Evolutionary conservation across 1,140 invertebrate genomes (phyloP).

Genomic region (Rhopalosiphum maidis): DNA sequence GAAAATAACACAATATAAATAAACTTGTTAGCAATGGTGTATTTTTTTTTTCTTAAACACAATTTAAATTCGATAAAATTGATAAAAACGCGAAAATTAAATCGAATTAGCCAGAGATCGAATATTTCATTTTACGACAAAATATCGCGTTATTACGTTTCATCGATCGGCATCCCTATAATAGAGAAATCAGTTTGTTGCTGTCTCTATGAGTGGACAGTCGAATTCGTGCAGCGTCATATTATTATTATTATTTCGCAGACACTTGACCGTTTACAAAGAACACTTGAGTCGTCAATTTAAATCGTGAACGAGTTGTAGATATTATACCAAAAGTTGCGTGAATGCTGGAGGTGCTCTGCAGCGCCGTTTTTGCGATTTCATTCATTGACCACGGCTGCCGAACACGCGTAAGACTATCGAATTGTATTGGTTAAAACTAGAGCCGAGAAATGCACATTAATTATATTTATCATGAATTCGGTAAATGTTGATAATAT

Average conservation of each 20-base stretch:
- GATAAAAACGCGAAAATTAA: background rate
- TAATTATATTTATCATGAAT: background rate
- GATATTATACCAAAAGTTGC: background rate
- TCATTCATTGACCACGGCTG: background rate
- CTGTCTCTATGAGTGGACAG: background rate
- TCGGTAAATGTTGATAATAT: background rate
- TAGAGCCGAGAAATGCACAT: background rate
- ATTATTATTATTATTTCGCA: background rate
- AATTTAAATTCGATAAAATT: background rate
- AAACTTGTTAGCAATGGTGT: background rate
- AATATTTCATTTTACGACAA: background rate
- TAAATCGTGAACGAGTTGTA: background rate
- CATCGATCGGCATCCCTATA: background rate
- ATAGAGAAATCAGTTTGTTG: background rate
- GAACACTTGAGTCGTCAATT: background rate
- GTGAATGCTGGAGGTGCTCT: background rate
- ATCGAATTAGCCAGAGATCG: background rate
- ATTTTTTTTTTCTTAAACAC: background rate
- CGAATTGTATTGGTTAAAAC: background rate
- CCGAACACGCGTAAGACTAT: background rate
- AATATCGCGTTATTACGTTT: background rate
- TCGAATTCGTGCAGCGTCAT: background rate
- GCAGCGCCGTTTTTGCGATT: background rate
- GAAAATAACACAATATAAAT: background rate
- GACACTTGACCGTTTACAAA: background rate